A percentile compares a stretch with the other conserved stretches of the same genome.
Evolutionary conservation across 2,113 vertebrate species (phyloP).

Genomic region (Ameiurus melas): DNA sequence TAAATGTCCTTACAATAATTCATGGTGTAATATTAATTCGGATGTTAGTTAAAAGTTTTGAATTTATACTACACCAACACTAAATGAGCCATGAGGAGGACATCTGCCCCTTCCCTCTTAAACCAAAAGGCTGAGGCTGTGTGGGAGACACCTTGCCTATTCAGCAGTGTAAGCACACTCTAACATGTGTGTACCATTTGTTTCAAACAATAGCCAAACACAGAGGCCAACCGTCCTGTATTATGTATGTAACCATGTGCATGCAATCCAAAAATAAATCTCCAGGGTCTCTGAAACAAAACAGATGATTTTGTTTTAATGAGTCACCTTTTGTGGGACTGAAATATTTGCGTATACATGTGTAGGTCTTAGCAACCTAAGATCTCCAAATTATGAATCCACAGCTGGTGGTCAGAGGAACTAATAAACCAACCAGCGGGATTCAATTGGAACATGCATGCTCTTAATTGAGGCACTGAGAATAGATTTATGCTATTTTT

Average conservation of each 20-base stretch:
- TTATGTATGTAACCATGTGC: constrained; percentile 7
- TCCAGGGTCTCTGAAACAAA: background rate
- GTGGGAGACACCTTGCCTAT: constrained; percentile 55
- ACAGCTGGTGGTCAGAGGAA: constrained; percentile 12
- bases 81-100: constrained; percentile 69
- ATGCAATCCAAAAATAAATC: constrained; percentile 8
- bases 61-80: constrained; percentile 66
- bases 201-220: constrained; percentile 24
- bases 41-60: constrained; percentile 60
- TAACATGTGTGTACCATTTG: constrained; percentile 49
- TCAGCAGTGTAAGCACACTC: constrained; percentile 41
- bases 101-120: constrained; percentile 66
- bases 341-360: constrained; percentile 10
- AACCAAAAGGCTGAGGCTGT: constrained; percentile 47
- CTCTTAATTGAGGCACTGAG: constrained; percentile 5
- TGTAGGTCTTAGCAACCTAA: constrained; percentile 1
- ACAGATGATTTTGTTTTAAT: constrained; percentile 1
- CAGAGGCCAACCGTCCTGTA: constrained; percentile 13
- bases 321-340: background rate
- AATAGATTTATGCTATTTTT: background rate
- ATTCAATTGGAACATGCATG: background rate
- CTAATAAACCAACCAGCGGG: constrained; percentile 21
- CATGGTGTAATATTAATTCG: constrained; percentile 21
- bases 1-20: constrained; percentile 64
- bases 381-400: background rate